phyloP scores from a whole-genome alignment of 2,888 invertebrate species.

The Spilarctia lutea region DNA sequence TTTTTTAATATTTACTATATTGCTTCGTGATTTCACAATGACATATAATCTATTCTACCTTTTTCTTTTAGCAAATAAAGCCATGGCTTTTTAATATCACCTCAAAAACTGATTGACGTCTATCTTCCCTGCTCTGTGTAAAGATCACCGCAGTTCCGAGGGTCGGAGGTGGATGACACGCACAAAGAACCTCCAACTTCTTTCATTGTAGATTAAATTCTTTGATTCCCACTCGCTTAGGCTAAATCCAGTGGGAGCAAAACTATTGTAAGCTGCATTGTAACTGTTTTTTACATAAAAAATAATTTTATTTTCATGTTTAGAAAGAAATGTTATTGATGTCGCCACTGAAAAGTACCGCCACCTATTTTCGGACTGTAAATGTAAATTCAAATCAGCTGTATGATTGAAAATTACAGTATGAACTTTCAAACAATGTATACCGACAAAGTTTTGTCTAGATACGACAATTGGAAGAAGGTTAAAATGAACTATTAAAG shows the following conservation, averaged over 20 bases:
- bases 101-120: slow-evolving; percentile 38
- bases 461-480: too few relatives aligned
- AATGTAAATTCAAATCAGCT: too few relatives aligned
- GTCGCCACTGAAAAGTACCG: not conserved
- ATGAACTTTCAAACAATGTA: too few relatives aligned
- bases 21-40: not conserved
- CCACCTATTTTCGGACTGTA: not conserved
- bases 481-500: too few relatives aligned
- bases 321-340: not conserved
- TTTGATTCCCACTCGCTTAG: slow-evolving; percentile 79
- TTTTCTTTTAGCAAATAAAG: slow-evolving; percentile 5
- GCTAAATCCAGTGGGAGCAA: slow-evolving; percentile 42
- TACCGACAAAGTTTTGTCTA: too few relatives aligned
- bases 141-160: slow-evolving; percentile 60
- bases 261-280: slow-evolving; percentile 13
- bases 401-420: too few relatives aligned
- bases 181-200: slow-evolving; percentile 83
- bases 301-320: not conserved
- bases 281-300: not conserved
- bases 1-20: not conserved
- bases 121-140: slow-evolving; percentile 51
- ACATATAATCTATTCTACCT: not conserved
- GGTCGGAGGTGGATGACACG: slow-evolving; percentile 76
- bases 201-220: slow-evolving; percentile 85
- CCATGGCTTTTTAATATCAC: slow-evolving; percentile 16